Evolutionary conservation across 2,113 vertebrate genomes (phyloP).

Genomic region (Pteronura brasiliensis): DNA sequence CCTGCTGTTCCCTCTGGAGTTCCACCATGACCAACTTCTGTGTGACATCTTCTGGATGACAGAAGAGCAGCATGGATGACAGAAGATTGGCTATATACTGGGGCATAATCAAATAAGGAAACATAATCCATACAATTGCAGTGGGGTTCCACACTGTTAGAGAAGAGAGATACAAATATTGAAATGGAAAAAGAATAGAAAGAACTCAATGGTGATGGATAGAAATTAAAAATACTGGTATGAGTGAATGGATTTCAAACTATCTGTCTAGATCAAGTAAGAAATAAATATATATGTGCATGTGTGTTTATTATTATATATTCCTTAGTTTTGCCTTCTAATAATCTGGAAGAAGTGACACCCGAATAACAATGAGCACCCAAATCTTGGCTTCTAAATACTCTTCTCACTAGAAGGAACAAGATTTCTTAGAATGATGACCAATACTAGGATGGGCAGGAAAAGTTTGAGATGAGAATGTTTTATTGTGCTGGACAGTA

Average conservation of each 20-base stretch:
- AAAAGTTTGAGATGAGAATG: background rate
- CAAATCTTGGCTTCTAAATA: conserved; percentile 13
- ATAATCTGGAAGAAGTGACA: background rate
- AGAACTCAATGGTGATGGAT: background rate
- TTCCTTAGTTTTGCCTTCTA: background rate
- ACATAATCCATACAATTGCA: background rate
- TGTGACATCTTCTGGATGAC: too few species aligned
- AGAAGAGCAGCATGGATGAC: background rate
- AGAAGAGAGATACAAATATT: background rate
- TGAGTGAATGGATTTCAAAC: background rate
- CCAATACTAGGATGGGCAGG: background rate
- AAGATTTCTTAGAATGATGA: background rate
- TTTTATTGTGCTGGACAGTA: background rate
- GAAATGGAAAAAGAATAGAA: background rate
- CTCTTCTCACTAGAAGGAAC: background rate
- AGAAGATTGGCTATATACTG: background rate
- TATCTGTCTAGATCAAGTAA: background rate
- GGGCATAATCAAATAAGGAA: background rate
- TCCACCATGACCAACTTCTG: background rate
- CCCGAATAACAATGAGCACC: background rate
- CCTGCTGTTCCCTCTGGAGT: background rate
- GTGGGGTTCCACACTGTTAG: background rate
- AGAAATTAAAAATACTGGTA: background rate
- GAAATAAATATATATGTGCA: background rate
- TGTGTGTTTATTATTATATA: background rate